Evolutionary conservation across 2,888 invertebrate genomes (phyloP), one percentile per base, ranked within the genome.

Genomic region (Pyrrhia umbra): DNA sequence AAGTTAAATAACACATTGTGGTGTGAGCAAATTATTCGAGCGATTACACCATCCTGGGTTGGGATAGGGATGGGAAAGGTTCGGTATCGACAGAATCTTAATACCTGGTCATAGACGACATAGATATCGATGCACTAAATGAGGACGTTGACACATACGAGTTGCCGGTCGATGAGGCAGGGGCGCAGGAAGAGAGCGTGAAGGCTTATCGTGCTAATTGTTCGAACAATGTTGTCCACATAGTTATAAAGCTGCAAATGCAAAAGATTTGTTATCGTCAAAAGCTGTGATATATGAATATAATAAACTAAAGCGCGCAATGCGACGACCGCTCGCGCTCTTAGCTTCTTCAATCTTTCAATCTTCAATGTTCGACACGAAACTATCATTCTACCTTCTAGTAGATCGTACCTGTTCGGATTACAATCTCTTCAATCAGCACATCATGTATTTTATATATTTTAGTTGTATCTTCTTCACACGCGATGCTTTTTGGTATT

Each of bases 241-340:
- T 83, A 87, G 87, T 72, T 80, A 69, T 88, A 86, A 92, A 94
- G 92, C 94, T 93, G 91, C 93, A 93, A 94, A 92, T 93, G 95
- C 94, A 94, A 94, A 94, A 94, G 92, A 93, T 94, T 94, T 93
- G 93, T 94, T 93, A 94, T 94, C 95, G 95, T 95, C 95, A 95
- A 95, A 95, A 94, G 94, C 95, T 95, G 95, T 95, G 95, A 95
- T 95, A 95, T 94, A 93, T 88, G 83, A 92, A 90, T 92, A 91
- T 72, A 91, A 88, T 90, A 90, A 92, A 92, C 87, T 89, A 88
- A 89, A 85, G 89, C 90, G 89, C 90, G 91, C 83, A 82, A 69
- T 68, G 85, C 83, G 79, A 88, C 85, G 88, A 88, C 81, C 75
- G 91, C 90, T 84, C 89, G 90, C 89, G 90, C 88, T 86, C 80